Evolutionary conservation across 2,888 invertebrate genomes (phyloP), one percentile per base, ranked within the genome.

Genomic region (Trisateles emortualis): DNA sequence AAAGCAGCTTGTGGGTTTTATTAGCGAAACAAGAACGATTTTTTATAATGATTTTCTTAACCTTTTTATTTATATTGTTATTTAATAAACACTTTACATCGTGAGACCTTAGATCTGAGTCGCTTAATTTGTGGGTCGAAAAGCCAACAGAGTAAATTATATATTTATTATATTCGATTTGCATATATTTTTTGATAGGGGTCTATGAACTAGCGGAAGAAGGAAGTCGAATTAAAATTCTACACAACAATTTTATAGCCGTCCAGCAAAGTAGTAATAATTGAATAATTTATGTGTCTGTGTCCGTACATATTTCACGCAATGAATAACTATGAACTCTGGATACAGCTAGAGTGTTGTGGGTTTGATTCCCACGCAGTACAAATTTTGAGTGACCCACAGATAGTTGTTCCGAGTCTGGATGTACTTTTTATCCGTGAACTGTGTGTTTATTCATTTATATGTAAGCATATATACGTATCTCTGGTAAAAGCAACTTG

Each of bases 191-290:
- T 58, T 39, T 57, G 41, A 35, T 46, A 49, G 46, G 52, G 70
- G 71, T 73, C 59, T 70, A 73, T 73, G 71, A 70, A 61, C 67
- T 52, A 60, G 36, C 71, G 73, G 70, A 73, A 71, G 61, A 54
- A 70, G 71, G 71, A 71, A 71, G 71, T 71, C 4, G 41, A 67
- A 59, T 71, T 73, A 58, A 62, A 59, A 71, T 73, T 70, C 73
- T 40, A 50, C 33, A 46, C 73, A 55, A 58, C 38, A 41, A 54
- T 52, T 49, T 45, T 33, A 33, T 38, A 47, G 40, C 14, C 40
- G 52, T 16, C 52, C 38, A 59, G 53, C 47, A 55, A 52, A 70
- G 60, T 56, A 58, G 53, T 53, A 54, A 61, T 72, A 64, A 53
- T 43, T 67, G 67, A 70, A 71, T 70, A 59, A 71, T 71, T 58